Evolutionary conservation across 2,888 invertebrate genomes (phyloP).

Genomic region (Eupsilia transversa): DNA sequence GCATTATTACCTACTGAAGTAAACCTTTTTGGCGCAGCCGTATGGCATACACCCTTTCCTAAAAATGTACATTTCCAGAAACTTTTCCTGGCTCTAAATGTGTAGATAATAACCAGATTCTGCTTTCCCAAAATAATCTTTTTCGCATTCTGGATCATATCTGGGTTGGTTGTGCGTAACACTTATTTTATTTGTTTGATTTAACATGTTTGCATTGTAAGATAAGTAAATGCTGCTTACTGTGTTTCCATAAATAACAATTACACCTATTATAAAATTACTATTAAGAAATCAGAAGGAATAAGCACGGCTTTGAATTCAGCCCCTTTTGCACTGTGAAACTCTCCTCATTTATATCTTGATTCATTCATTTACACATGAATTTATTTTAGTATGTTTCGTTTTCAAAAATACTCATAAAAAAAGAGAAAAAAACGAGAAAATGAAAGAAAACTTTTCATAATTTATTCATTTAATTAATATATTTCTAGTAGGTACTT

Average conservation of each 20-base stretch:
- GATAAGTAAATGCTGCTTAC: not conserved
- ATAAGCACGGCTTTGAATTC: not conserved
- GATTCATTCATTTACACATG: not conserved
- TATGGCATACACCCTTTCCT: too few species aligned
- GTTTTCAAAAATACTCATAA: not conserved
- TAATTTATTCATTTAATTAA: not conserved
- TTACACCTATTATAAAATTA: not conserved
- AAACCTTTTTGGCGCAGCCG: too few species aligned
- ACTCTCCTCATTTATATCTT: not conserved
- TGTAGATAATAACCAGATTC: not conserved
- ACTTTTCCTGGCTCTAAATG: not conserved
- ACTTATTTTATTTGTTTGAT: not conserved
- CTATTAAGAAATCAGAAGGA: not conserved
- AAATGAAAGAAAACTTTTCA: not conserved
- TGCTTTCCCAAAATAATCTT: not conserved
- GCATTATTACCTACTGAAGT: too few species aligned
- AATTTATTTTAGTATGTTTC: not conserved
- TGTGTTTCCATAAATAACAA: not conserved
- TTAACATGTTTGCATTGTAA: not conserved
- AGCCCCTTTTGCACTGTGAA: not conserved
- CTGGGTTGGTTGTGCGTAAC: not conserved
- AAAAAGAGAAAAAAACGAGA: too few species aligned
- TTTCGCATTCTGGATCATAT: conserved; percentile 1
- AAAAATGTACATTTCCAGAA: not conserved
- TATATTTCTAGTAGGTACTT: not conserved